Percentiles rank a stretch among this genome's conserved stretches.
Evolutionary conservation across 2,888 invertebrate species (phyloP).

Genomic region (Sphaeridia pumilis): DNA sequence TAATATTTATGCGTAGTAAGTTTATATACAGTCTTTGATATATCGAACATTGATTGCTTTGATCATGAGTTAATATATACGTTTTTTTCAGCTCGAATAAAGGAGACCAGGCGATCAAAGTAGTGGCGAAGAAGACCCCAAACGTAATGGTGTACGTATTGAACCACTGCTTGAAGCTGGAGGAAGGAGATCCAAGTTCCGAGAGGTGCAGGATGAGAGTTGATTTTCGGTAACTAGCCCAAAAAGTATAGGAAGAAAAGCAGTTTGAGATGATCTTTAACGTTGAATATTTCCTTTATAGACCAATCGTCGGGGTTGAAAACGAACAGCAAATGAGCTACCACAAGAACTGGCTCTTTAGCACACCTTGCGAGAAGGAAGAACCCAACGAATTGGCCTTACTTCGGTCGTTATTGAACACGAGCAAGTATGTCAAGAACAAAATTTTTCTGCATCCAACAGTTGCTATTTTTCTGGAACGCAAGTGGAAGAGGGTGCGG

Average conservation of each 20-base stretch:
- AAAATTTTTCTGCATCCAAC: constrained; percentile 28
- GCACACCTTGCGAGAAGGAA: background rate
- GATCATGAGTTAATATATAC: background rate
- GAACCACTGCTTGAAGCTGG: constrained; percentile 54
- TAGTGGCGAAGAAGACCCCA: constrained; percentile 75
- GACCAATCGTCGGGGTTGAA: background rate
- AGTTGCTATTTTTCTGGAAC: constrained; percentile 26
- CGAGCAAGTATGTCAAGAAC: constrained; percentile 12
- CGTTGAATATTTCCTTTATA: background rate
- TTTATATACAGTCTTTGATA: background rate
- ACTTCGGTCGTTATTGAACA: constrained; percentile 5
- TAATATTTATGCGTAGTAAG: constrained; percentile 57
- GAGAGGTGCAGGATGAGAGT: constrained; percentile 11
- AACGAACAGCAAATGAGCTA: background rate
- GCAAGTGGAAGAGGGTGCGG: constrained; percentile 29
- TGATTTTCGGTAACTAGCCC: constrained; percentile 11
- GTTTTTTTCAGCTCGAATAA: constrained; percentile 54
- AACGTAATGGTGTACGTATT: constrained; percentile 69
- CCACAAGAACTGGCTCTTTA: background rate
- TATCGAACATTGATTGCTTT: background rate
- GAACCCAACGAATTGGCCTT: constrained; percentile 9
- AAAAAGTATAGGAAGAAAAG: background rate
- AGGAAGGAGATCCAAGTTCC: constrained; percentile 36
- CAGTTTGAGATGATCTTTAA: background rate
- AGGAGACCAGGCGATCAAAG: constrained; percentile 70